Evolutionary conservation across 2,888 invertebrate genomes (phyloP).

Genomic region (Pimpla rufipes): DNA sequence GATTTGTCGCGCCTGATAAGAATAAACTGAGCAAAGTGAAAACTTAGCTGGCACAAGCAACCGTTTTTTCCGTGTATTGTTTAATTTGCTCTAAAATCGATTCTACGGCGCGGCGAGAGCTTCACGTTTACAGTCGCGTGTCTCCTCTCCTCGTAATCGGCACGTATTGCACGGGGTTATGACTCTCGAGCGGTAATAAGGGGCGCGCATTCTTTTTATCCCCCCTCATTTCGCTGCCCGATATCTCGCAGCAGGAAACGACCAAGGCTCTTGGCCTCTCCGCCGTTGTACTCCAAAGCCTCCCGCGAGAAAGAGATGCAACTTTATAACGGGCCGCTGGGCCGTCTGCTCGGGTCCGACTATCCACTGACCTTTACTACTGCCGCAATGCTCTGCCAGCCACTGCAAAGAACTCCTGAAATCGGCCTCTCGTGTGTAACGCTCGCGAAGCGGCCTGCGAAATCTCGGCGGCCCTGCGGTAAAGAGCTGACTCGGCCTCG

Average conservation of each 20-base stretch:
- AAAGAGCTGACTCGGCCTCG: not conserved
- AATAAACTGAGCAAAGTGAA: too few species aligned
- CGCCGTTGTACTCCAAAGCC: constrained; percentile 43
- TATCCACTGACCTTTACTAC: constrained; percentile 52
- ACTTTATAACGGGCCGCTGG: constrained; percentile 42
- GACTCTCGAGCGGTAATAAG: constrained; percentile 56
- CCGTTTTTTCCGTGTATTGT: not conserved
- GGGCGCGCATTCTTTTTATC: constrained; percentile 26
- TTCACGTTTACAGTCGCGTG: constrained; percentile 55
- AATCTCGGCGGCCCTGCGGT: constrained; percentile 8
- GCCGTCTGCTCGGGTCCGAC: constrained; percentile 16
- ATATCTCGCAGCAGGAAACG: constrained; percentile 39
- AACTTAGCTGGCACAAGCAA: not conserved
- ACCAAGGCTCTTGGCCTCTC: not conserved
- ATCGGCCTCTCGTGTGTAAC: constrained; percentile 19
- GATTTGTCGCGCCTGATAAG: too few species aligned
- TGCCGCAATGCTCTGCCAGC: constrained; percentile 52
- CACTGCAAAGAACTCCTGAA: not conserved
- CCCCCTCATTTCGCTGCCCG: not conserved
- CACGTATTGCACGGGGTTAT: constrained; percentile 43
- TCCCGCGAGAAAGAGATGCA: constrained; percentile 42
- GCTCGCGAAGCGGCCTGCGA: constrained; percentile 13
- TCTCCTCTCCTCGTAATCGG: constrained; percentile 29
- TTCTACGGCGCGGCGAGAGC: not conserved
- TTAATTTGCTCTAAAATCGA: too few species aligned